Conservation (phyloP, 2,113 vertebrate genomes). For the Chaenogobius annularis region DNA sequence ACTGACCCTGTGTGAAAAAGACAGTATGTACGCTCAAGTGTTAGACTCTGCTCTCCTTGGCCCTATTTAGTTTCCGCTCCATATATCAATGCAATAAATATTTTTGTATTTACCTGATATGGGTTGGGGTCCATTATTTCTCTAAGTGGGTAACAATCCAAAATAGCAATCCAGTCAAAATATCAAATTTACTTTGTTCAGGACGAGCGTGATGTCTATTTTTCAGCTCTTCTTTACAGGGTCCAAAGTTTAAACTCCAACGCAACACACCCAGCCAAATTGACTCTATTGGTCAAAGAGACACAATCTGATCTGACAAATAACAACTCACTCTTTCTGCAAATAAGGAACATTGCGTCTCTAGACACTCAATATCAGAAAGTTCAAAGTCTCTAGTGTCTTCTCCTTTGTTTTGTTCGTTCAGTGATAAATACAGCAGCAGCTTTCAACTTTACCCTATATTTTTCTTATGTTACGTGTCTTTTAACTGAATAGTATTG, state of each 20-base stretch:
- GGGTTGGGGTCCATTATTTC: conserved; percentile 54
- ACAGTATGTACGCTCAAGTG: not conserved
- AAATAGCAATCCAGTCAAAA: conserved; percentile 33
- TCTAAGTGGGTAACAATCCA: conserved; percentile 3
- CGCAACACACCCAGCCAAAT: conserved; percentile 62
- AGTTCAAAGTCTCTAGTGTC: conserved; percentile 54
- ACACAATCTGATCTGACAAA: conserved; percentile 47
- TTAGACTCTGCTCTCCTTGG: conserved; percentile 28
- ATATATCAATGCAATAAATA: not conserved
- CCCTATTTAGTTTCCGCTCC: not conserved
- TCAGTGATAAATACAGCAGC: conserved; percentile 38
- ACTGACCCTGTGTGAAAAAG: not conserved
- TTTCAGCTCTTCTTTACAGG: conserved; percentile 34
- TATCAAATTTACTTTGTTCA: conserved; percentile 22
- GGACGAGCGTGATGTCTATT: conserved; percentile 12
- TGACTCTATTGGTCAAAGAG: conserved; percentile 47
- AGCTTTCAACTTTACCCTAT: conserved; percentile 50
- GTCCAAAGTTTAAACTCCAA: conserved; percentile 78
- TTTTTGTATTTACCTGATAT: conserved; percentile 55
- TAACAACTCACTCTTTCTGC: conserved; percentile 22
- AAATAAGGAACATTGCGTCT: conserved; percentile 34
- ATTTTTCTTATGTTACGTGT: conserved; percentile 6
- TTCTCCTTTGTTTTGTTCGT: conserved; percentile 28
- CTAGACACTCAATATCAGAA: conserved; percentile 29
- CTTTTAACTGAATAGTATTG: not conserved